Evolutionary conservation across 1,140 invertebrate species (phyloP).

Genomic region (Nylanderia fulva): DNA sequence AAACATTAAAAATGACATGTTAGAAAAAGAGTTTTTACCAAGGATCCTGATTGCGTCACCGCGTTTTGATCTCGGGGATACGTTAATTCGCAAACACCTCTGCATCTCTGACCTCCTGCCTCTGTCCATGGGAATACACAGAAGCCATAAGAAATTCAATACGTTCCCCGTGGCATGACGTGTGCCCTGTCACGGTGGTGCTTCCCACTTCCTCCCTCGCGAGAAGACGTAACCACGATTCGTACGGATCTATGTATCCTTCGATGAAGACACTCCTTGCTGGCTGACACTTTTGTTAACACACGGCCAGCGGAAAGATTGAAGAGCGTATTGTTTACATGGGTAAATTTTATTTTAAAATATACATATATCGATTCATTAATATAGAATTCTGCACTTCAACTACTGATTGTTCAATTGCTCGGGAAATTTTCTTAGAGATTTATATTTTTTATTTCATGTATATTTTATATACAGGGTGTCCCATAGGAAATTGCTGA

Average conservation of each 20-base stretch:
- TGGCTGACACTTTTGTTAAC: neutral
- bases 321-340: neutral
- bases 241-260: slow-evolving; percentile 50
- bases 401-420: no score
- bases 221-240: slow-evolving; percentile 64
- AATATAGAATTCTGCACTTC: no score
- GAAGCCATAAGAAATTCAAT: slow-evolving; percentile 86
- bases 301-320: neutral
- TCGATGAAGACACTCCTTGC: neutral
- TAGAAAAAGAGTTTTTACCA: no score
- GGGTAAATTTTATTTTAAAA: no score
- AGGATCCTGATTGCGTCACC: neutral
- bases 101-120: slow-evolving; percentile 66
- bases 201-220: slow-evolving; percentile 85
- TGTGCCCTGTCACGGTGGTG: slow-evolving; percentile 80
- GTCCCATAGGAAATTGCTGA: no score
- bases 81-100: slow-evolving; percentile 39
- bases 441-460: no score
- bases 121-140: slow-evolving; percentile 83
- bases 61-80: neutral
- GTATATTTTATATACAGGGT: no score
- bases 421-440: no score
- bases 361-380: no score
- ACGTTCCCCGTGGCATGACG: slow-evolving; percentile 81
- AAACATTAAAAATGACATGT: no score